Conservation (phyloP, 1,140 invertebrate species). For the Sycophaga agraensis region DNA sequence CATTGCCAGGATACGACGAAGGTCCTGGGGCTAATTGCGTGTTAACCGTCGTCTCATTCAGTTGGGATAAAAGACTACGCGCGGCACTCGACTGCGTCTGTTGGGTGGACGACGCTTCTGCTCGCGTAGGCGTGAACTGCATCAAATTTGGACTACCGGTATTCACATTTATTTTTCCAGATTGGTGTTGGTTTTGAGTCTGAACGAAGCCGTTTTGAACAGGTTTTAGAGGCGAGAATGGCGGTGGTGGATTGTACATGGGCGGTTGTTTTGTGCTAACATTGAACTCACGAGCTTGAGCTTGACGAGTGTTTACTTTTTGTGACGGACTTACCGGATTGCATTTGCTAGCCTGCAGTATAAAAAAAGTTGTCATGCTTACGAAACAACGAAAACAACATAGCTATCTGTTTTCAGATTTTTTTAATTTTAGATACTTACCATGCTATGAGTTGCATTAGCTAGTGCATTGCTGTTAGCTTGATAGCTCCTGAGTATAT, state of each 20-base stretch:
- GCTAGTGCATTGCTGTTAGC: conserved; percentile 29
- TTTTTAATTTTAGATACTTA: conserved; percentile 4
- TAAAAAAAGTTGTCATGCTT: too few relatives aligned
- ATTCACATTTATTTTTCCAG: conserved; percentile 33
- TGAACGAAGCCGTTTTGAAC: conserved; percentile 44
- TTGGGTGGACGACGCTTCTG: conserved; percentile 22
- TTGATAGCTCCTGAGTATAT: conserved; percentile 51
- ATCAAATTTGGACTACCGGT: conserved; percentile 44
- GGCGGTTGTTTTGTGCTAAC: conserved; percentile 50
- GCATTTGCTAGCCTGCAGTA: neutral
- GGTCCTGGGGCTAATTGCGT: conserved; percentile 41
- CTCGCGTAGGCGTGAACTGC: conserved; percentile 44
- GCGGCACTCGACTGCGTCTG: conserved; percentile 16
- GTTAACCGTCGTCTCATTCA: conserved; percentile 45
- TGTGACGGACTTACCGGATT: conserved; percentile 5
- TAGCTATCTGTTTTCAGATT: too few relatives aligned
- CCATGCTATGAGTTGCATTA: conserved; percentile 9
- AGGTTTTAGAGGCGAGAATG: conserved; percentile 47
- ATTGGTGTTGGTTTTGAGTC: conserved; percentile 27
- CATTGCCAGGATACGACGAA: conserved; percentile 40
- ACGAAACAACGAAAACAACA: too few relatives aligned
- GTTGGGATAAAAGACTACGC: conserved; percentile 42
- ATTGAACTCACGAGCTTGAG: conserved; percentile 45
- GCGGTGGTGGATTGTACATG: conserved; percentile 49
- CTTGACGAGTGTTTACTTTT: conserved; percentile 33